These are phyloP conservation scores for Iguana delicatissima DNA, from an alignment of 2,797 vertebrate genomes.

Conservation along the genomic window DNA sequence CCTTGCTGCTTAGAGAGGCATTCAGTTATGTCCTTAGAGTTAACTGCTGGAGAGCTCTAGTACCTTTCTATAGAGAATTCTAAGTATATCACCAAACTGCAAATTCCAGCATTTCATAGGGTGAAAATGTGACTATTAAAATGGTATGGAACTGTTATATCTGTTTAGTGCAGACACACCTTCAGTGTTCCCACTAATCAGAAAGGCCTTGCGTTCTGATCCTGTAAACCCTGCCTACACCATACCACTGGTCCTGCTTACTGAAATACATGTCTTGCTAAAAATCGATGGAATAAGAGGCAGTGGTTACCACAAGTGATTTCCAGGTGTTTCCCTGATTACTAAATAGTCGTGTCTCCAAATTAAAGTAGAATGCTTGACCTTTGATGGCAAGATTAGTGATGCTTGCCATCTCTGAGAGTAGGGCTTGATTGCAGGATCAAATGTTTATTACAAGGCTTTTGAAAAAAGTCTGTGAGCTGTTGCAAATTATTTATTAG, in stretches of 20 bases:
- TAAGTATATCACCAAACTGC: too few relatives aligned
- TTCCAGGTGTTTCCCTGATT: neutral
- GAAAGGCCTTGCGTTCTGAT: too few relatives aligned
- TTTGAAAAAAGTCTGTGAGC: neutral
- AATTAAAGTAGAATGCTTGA: neutral
- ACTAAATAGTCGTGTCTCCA: neutral
- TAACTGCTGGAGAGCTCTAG: too few relatives aligned
- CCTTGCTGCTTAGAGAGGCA: too few relatives aligned
- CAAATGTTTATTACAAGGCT: neutral
- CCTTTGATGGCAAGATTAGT: neutral
- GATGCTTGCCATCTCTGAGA: neutral
- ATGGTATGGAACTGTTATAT: too few relatives aligned
- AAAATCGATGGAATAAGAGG: neutral
- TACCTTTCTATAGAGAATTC: too few relatives aligned
- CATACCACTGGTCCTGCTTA: neutral
- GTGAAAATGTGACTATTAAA: too few relatives aligned
- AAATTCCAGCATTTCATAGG: too few relatives aligned
- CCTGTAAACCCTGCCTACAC: too few relatives aligned
- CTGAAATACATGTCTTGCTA: neutral
- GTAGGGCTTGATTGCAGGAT: neutral
- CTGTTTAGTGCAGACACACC: too few relatives aligned
- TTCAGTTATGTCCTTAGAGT: too few relatives aligned
- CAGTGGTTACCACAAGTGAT: neutral
- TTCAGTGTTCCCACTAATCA: too few relatives aligned
- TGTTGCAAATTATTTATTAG: neutral